These are phyloP conservation scores for Eupithecia pulchellata DNA, from an alignment of 2,888 invertebrate genomes.

Conservation along the genomic window DNA sequence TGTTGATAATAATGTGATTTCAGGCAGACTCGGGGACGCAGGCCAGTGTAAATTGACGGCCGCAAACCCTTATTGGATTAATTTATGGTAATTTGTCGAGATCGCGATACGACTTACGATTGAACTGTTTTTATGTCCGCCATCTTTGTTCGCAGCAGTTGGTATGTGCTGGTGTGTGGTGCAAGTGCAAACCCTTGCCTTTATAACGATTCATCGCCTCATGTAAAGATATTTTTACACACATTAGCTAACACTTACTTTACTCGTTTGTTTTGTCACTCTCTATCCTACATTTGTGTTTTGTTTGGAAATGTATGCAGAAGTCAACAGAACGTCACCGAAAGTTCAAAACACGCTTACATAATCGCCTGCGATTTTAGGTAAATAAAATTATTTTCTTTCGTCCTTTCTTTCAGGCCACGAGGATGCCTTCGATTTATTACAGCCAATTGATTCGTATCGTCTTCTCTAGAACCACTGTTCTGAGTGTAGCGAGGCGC, in stretches of 20 bases:
- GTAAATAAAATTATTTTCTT: too few relatives aligned
- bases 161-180: conserved; percentile 53
- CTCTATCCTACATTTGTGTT: too few relatives aligned
- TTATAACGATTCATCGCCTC: background rate
- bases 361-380: too few relatives aligned
- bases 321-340: background rate
- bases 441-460: background rate
- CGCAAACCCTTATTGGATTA: conserved; percentile 51
- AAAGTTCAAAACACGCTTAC: too few relatives aligned
- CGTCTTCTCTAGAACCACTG: background rate
- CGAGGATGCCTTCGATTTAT: background rate
- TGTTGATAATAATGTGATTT: background rate
- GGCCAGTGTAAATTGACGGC: conserved; percentile 23
- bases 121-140: conserved; percentile 81
- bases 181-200: conserved; percentile 25
- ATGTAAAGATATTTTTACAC: too few relatives aligned
- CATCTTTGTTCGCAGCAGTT: conserved; percentile 75
- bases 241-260: too few relatives aligned
- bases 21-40: conserved; percentile 9
- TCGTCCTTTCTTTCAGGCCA: too few relatives aligned
- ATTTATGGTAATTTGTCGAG: conserved; percentile 66
- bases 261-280: background rate
- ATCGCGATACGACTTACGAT: conserved; percentile 80
- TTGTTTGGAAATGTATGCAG: background rate
- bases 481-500: background rate